These are phyloP conservation scores for Smittia aterrima DNA, from an alignment of 2,888 invertebrate genomes.

Conservation along the genomic window DNA sequence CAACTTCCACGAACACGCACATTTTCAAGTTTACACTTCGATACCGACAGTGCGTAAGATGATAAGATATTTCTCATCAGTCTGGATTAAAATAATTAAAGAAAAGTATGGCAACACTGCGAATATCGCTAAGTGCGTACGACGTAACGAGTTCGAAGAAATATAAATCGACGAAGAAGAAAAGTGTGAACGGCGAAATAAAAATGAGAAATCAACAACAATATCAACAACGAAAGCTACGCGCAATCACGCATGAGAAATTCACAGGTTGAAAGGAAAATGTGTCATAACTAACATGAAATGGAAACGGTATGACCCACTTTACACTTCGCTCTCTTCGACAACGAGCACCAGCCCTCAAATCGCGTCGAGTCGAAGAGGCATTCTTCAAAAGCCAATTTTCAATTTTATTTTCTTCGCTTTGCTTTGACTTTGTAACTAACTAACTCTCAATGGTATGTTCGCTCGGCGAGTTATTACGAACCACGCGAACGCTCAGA, in stretches of 20 bases:
- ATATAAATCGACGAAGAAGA: background rate
- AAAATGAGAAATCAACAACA: background rate
- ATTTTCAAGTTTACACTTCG: background rate
- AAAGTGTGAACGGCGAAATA: background rate
- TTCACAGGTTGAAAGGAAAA: conserved; percentile 25
- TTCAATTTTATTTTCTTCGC: background rate
- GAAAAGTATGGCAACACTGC: background rate
- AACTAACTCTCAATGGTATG: no score
- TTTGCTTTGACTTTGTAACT: conserved; percentile 3
- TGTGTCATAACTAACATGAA: conserved; percentile 36
- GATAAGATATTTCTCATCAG: background rate
- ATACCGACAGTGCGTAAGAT: no score
- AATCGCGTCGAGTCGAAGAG: conserved; percentile 3
- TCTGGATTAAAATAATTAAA: no score
- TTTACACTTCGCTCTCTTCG: background rate
- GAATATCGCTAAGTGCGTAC: no score
- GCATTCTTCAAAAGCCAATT: background rate
- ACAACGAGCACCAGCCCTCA: conserved; percentile 21
- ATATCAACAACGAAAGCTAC: background rate
- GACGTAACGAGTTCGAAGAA: no score
- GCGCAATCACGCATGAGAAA: conserved; percentile 4
- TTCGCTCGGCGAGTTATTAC: background rate
- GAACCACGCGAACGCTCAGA: background rate
- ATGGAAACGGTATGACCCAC: conserved; percentile 38
- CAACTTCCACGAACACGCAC: background rate